These are phyloP conservation scores for Spodoptera litura DNA, from an alignment of 1,140 invertebrate species.

Conservation along the genomic window DNA sequence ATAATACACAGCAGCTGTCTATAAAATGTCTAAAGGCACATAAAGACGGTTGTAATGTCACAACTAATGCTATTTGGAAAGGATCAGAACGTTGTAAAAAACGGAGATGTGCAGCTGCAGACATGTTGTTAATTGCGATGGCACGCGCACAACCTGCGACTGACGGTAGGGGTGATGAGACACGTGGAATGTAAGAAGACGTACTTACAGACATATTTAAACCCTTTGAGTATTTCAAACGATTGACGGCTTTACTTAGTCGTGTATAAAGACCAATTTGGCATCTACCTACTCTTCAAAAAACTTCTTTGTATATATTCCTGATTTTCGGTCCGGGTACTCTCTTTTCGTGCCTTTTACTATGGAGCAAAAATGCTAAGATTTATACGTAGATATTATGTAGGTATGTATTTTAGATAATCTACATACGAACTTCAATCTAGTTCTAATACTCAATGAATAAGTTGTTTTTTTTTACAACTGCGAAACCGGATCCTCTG, in stretches of 20 bases:
- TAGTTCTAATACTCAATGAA: not conserved
- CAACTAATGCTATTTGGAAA: slow-evolving; percentile 38
- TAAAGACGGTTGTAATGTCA: slow-evolving; percentile 33
- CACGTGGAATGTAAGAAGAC: not conserved
- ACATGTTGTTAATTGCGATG: slow-evolving; percentile 55
- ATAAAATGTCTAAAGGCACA: slow-evolving; percentile 17
- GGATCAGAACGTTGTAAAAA: slow-evolving; percentile 47
- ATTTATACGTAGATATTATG: too few species aligned
- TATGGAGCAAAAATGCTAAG: too few species aligned
- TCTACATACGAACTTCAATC: too few species aligned
- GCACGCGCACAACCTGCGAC: slow-evolving; percentile 62
- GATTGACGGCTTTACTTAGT: too few species aligned
- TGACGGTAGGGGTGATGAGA: slow-evolving; percentile 4
- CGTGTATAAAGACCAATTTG: too few species aligned
- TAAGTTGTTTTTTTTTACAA: not conserved
- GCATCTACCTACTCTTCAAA: too few species aligned
- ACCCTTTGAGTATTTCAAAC: too few species aligned
- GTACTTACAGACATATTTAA: too few species aligned
- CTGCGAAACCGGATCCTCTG: slow-evolving; percentile 55
- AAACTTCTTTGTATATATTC: too few species aligned
- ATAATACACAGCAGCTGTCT: slow-evolving; percentile 13
- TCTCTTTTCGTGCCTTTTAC: too few species aligned
- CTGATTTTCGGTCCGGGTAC: too few species aligned
- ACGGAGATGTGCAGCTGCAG: slow-evolving; percentile 54
- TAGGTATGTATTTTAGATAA: too few species aligned